phyloP scores from a whole-genome alignment of 2,888 invertebrate genomes.

The Meganola albula region DNA sequence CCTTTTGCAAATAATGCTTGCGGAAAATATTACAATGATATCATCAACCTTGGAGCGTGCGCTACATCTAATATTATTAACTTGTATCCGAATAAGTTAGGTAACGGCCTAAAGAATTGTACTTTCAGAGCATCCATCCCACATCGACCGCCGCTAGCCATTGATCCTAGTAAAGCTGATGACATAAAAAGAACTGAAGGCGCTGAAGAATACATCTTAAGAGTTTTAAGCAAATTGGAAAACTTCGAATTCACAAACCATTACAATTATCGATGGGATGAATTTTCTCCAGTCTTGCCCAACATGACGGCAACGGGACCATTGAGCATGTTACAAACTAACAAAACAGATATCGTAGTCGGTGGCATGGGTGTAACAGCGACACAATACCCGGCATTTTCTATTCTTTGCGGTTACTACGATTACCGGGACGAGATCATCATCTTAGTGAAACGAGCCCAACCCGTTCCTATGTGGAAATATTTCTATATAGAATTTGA shows the following conservation, averaged over 20 bases:
- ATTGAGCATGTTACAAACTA: constrained; percentile 13
- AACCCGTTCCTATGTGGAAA: constrained; percentile 19
- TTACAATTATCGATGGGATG: neutral
- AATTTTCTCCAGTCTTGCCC: constrained; percentile 5
- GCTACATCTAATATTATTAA: constrained; percentile 7
- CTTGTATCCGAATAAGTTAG: constrained; percentile 33
- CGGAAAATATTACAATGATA: constrained; percentile 37
- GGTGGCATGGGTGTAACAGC: constrained; percentile 12
- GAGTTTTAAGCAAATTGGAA: constrained; percentile 12
- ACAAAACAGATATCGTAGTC: constrained; percentile 15
- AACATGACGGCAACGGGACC: constrained; percentile 13
- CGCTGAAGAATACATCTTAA: constrained; percentile 14
- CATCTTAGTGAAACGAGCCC: constrained; percentile 16
- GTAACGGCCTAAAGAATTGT: constrained; percentile 39
- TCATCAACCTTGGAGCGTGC: constrained; percentile 43
- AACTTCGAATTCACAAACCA: constrained; percentile 9
- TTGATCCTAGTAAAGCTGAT: constrained; percentile 19
- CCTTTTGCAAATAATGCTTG: constrained; percentile 48
- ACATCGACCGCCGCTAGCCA: constrained; percentile 41
- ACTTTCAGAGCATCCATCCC: constrained; percentile 31
- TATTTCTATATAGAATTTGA: constrained; percentile 27
- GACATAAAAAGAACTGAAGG: constrained; percentile 4
- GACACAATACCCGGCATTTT: constrained; percentile 8
- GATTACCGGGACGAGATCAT: constrained; percentile 18
- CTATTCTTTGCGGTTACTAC: constrained; percentile 7